These are phyloP conservation scores for Bombus ignitus DNA, from an alignment of 1,140 invertebrate genomes.

Conservation along the genomic window DNA sequence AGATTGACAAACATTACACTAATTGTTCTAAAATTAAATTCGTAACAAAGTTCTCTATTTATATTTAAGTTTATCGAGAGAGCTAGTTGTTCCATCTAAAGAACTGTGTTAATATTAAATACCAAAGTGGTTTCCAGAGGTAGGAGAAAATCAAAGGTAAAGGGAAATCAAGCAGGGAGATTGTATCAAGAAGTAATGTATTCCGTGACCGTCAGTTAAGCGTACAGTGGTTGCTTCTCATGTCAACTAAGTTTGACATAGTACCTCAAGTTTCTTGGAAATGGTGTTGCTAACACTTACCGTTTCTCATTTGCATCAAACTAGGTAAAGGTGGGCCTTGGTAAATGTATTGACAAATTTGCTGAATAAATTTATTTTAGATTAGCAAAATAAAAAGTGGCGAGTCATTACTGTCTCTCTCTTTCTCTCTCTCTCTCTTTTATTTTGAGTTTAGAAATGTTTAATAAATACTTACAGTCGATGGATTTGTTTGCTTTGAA, in stretches of 20 bases:
- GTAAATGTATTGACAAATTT: background rate
- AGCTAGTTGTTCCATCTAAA: no score
- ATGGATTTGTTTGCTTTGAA: no score
- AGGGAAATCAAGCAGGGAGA: background rate
- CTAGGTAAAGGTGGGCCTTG: background rate
- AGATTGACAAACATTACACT: no score
- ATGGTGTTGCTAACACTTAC: background rate
- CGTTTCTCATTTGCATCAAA: background rate
- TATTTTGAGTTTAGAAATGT: no score
- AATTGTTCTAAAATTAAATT: no score
- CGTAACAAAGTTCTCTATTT: no score
- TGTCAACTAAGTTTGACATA: conserved; percentile 1
- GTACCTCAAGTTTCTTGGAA: background rate
- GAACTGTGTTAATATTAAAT: no score
- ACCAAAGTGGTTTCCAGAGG: no score
- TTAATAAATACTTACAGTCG: no score
- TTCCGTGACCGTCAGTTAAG: background rate
- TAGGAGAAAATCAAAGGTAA: background rate
- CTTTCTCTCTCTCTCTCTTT: no score
- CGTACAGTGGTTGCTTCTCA: background rate
- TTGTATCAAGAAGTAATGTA: background rate
- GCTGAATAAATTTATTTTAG: background rate
- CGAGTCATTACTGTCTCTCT: background rate
- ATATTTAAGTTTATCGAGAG: no score
- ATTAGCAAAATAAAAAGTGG: background rate